phyloP scores from a whole-genome alignment of 2,113 vertebrate species.

The Craseonycteris thonglongyai region DNA sequence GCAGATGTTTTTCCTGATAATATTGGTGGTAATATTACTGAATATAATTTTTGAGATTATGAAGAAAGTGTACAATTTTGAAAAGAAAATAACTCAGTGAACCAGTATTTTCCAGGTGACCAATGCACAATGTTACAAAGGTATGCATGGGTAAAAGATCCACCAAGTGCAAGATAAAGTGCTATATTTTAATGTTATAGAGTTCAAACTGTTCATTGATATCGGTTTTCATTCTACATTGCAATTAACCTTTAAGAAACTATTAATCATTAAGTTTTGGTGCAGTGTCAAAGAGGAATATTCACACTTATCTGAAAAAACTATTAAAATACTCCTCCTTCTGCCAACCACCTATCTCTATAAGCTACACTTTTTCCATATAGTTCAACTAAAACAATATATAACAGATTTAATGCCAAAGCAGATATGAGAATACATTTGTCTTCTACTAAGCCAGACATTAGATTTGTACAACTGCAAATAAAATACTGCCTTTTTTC shows the following conservation, averaged over 20 bases:
- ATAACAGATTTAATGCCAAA: conserved; percentile 13
- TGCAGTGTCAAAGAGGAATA: neutral
- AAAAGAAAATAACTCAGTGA: neutral
- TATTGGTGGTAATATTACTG: neutral
- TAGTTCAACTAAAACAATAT: neutral
- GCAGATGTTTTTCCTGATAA: neutral
- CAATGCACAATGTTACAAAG: neutral
- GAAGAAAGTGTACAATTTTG: neutral
- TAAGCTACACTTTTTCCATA: neutral
- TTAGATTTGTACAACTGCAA: neutral
- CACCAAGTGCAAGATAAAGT: neutral
- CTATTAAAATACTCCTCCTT: neutral
- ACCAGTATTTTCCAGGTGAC: neutral
- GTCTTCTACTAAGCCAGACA: neutral
- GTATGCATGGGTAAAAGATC: neutral
- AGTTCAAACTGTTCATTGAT: neutral
- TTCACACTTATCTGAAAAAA: neutral
- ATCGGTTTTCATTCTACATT: neutral
- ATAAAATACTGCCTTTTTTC: neutral
- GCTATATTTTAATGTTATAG: neutral
- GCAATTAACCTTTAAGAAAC: neutral
- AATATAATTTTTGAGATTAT: neutral
- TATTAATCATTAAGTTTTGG: neutral
- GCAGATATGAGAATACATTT: neutral
- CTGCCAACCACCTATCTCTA: neutral